These are phyloP conservation scores for Endomychus coccineus DNA, from an alignment of 2,888 invertebrate species.

Conservation along the genomic window DNA sequence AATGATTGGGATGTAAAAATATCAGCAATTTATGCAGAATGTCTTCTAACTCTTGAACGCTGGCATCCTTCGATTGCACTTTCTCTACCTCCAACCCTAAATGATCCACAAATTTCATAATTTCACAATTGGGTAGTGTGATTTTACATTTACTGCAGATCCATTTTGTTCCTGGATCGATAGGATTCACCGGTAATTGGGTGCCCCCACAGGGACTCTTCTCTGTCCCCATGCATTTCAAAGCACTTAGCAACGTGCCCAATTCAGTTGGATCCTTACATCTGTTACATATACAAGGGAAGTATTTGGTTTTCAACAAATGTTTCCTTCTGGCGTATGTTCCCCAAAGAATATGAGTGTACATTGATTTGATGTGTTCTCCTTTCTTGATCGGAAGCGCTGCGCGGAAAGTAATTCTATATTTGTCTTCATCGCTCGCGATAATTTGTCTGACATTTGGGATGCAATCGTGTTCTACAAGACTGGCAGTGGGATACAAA, in stretches of 20 bases:
- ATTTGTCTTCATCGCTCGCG: constrained; percentile 50
- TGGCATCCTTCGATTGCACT: constrained; percentile 49
- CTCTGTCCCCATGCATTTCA: constrained; percentile 56
- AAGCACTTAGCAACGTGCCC: constrained; percentile 52
- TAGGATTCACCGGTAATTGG: constrained; percentile 59
- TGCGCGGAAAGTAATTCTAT: constrained; percentile 56
- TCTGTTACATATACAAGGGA: constrained; percentile 59
- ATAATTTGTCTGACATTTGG: constrained; percentile 66
- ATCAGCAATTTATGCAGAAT: constrained; percentile 56
- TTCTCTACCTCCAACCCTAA: constrained; percentile 66
- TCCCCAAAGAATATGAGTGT: constrained; percentile 63
- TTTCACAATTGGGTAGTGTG: constrained; percentile 55
- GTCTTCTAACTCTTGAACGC: constrained; percentile 51
- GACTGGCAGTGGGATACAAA: constrained; percentile 57
- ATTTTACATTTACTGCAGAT: constrained; percentile 59
- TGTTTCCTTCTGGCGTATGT: constrained; percentile 57
- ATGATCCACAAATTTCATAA: constrained; percentile 56
- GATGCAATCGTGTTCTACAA: constrained; percentile 66
- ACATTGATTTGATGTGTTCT: constrained; percentile 58
- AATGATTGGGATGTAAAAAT: constrained; percentile 59
- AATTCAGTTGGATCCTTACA: constrained; percentile 66
- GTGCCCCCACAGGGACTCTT: constrained; percentile 55
- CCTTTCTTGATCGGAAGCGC: constrained; percentile 60
- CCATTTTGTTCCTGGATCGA: constrained; percentile 55
- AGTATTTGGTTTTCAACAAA: constrained; percentile 57